Base-by-base conservation (phyloP, 2,113 vertebrate species). In the Spilogale gracilis region DNA sequence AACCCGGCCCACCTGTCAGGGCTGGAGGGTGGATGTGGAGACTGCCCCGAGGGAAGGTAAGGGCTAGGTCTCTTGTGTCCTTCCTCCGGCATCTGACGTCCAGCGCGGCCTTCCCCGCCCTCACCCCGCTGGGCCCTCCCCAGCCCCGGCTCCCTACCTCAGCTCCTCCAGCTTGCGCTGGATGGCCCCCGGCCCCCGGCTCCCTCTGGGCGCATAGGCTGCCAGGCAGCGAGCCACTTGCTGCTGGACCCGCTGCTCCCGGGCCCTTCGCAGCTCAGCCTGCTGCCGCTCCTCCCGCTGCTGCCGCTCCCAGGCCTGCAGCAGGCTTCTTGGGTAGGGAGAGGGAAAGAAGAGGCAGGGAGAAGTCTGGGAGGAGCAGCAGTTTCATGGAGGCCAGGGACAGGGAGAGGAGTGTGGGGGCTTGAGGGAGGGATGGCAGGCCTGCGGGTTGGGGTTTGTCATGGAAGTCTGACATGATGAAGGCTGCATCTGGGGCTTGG, bases 171-270 rank as follows among this genome's bases (percentile, higher is more conserved):
- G 95, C 92, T 96, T 98, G 60, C 61, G 91, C 71, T 97, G 97
- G 20, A 71, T 1, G 0, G 85, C 27, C 17, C 21, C 5, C 0
- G 91, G 52, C 9, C 88, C 79, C 11, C 13, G 63, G 43, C 45
- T 86, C 27, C 89, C 89, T 23, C 48, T 43, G 30, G 96, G 95
- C 0, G 11, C 13, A 0, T 98, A 98, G 65, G 97, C 88, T 0
- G 98, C 98, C 94, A 98, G 90, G 69, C 98, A 98, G 30, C 93
- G 97, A 6, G 98, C 98, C 84, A 98, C 96, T 78, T 97, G 95
- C 48, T 80, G 91, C 96, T 98, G 98, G 0, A 98, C 90, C 4
- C 17, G 97, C 5, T 96, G 97, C 20, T 96, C 96, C 69, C 96
- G 91, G 11, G 90, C 56, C 14, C 79, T 78, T 73, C 98, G 98